A percentile compares a stretch with the other conserved stretches of the same genome.
Conservation (phyloP, 2,797 vertebrate species). For the Potorous gilbertii region DNA sequence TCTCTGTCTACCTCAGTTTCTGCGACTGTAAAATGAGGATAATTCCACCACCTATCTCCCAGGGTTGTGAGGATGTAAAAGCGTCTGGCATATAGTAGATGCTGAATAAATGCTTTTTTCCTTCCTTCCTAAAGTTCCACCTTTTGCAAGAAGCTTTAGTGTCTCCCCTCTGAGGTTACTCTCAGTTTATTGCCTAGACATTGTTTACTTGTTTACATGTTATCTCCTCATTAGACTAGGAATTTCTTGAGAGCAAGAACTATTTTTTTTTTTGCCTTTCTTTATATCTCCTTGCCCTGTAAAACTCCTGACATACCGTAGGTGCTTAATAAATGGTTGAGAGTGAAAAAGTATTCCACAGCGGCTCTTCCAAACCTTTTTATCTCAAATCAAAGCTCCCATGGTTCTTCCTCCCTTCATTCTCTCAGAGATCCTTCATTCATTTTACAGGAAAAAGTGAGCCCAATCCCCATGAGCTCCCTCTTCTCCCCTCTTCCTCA, state of each 20-base stretch:
- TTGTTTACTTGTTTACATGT: not conserved
- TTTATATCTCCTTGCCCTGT: too few species aligned
- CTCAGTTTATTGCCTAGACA: not conserved
- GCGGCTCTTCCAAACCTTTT: not conserved
- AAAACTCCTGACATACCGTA: too few species aligned
- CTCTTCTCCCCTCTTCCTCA: too few species aligned
- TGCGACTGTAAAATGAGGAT: slow-evolving; percentile 1
- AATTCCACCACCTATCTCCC: not conserved
- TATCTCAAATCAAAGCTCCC: not conserved
- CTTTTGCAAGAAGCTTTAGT: not conserved
- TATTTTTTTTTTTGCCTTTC: not conserved
- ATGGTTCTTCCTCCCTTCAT: too few species aligned
- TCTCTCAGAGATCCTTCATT: too few species aligned
- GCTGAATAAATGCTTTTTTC: not conserved
- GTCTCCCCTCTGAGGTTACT: not conserved
- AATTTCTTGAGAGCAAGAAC: not conserved
- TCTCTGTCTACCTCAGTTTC: not conserved
- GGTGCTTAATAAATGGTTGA: not conserved
- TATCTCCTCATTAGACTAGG: not conserved
- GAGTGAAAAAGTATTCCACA: not conserved
- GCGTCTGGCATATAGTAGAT: not conserved
- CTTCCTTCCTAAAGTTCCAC: not conserved
- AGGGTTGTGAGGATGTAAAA: not conserved
- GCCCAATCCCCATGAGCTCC: too few species aligned
- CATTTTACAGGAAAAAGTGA: too few species aligned